Evolutionary conservation across 2,797 vertebrate species (phyloP).

Genomic region (Pangasius krempfi): DNA sequence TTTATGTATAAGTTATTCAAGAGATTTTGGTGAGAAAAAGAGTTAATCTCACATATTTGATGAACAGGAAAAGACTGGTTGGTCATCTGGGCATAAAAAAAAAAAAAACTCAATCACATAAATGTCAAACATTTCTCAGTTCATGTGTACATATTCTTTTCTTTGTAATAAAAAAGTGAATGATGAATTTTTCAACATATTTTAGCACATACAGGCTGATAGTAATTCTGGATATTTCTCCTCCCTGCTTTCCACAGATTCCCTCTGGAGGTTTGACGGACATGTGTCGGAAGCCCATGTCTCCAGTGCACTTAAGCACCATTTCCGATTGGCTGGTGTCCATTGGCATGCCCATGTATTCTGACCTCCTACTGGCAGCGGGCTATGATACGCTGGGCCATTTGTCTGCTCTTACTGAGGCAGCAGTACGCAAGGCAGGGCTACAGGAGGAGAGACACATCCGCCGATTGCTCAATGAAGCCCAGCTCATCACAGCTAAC

Average conservation of each 20-base stretch:
- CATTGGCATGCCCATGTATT: slow-evolving; percentile 93
- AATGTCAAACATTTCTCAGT: neutral
- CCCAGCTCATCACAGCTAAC: slow-evolving; percentile 74
- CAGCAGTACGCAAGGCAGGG: slow-evolving; percentile 82
- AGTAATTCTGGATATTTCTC: neutral
- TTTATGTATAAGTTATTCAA: neutral
- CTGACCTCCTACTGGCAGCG: slow-evolving; percentile 75
- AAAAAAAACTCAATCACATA: no score
- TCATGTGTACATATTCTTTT: neutral
- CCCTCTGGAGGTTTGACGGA: slow-evolving; percentile 93
- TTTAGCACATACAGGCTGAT: neutral
- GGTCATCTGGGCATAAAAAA: neutral
- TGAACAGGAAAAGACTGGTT: neutral
- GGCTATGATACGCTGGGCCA: slow-evolving; percentile 84
- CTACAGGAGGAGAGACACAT: slow-evolving; percentile 88
- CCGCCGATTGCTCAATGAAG: slow-evolving; percentile 85
- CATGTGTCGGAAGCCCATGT: slow-evolving; percentile 86
- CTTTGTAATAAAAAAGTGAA: neutral
- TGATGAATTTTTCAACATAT: neutral
- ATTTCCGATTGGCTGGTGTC: slow-evolving; percentile 92
- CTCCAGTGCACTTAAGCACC: slow-evolving; percentile 79
- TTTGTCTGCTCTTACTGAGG: slow-evolving; percentile 86
- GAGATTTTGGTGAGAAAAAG: neutral
- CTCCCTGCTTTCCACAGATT: slow-evolving; percentile 75
- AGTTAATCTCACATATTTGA: neutral